Evolutionary conservation across 2,797 vertebrate genomes (phyloP).

Genomic region (Fistularia commersonii): DNA sequence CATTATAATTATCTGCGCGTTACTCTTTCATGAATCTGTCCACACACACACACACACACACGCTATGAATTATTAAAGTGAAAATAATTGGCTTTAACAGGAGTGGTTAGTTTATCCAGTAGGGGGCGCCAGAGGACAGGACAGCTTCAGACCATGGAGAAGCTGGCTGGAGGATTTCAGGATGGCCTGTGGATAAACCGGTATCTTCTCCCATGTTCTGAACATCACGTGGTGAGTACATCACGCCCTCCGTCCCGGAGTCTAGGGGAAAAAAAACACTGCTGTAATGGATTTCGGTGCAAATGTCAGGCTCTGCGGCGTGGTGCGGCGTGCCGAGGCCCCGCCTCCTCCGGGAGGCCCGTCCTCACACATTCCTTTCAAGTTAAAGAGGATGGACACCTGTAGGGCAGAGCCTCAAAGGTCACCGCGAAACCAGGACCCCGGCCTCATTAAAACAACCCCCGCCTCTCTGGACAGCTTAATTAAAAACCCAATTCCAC

Average conservation of each 20-base stretch:
- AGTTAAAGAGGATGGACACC: constrained; percentile 69
- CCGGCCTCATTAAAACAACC: constrained; percentile 67
- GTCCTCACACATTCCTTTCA: constrained; percentile 59
- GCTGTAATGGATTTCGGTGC: neutral
- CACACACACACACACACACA: too few species aligned
- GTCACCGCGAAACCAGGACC: constrained; percentile 67
- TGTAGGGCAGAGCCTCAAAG: constrained; percentile 65
- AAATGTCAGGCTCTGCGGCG: constrained; percentile 60
- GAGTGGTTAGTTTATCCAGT: neutral
- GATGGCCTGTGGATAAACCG: too few species aligned
- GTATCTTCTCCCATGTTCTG: too few species aligned
- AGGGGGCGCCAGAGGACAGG: neutral
- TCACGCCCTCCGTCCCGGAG: too few species aligned
- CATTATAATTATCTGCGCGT: too few species aligned
- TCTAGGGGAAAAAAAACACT: neutral
- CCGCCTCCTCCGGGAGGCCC: constrained; percentile 40
- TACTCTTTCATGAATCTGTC: too few species aligned
- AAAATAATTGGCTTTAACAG: neutral
- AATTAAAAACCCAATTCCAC: constrained; percentile 65
- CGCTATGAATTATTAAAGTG: too few species aligned
- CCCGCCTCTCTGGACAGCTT: constrained; percentile 59
- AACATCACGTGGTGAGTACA: too few species aligned
- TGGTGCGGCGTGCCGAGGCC: constrained; percentile 28
- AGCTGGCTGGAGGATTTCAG: too few species aligned
- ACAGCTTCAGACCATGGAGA: too few species aligned